Percentiles rank a stretch among this genome's conserved stretches.
These are phyloP conservation scores for Macrobrachium nipponense DNA, from an alignment of 1,140 invertebrate species.

Conservation along the genomic window DNA sequence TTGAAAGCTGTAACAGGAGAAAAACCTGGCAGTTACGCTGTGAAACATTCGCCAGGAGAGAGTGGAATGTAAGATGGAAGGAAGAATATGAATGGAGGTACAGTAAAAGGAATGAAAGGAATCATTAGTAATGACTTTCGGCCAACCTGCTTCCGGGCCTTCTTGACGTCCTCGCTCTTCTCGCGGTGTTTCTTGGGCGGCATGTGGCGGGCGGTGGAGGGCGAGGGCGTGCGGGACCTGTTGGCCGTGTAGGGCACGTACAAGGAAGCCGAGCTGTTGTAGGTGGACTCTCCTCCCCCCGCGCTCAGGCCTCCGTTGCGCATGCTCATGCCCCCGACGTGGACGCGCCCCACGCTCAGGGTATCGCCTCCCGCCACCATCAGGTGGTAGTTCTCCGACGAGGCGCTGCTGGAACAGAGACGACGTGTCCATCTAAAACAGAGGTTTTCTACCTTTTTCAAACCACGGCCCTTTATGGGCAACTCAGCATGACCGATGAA, in stretches of 20 bases:
- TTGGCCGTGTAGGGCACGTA: constrained; percentile 20
- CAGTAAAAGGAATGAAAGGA: no score
- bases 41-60: no score
- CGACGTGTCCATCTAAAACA: background rate
- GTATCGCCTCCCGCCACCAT: constrained; percentile 3
- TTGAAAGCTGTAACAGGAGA: no score
- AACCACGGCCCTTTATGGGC: no score
- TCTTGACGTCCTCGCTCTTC: constrained; percentile 66
- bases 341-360: background rate
- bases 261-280: constrained; percentile 22
- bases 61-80: no score
- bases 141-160: constrained; percentile 66
- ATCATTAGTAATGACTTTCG: background rate
- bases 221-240: constrained; percentile 12
- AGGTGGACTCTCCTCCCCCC: constrained; percentile 19
- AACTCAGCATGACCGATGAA: no score
- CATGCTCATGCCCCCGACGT: background rate
- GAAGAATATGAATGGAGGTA: no score
- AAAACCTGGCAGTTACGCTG: no score
- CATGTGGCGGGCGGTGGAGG: background rate
- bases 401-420: background rate
- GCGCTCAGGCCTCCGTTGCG: constrained; percentile 23
- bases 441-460: no score
- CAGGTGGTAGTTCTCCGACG: background rate
- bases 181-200: constrained; percentile 11